Percentiles rank a stretch among this genome's conserved stretches.
Evolutionary conservation across 2,797 vertebrate genomes (phyloP).

Genomic region (Oreortyx pictus): DNA sequence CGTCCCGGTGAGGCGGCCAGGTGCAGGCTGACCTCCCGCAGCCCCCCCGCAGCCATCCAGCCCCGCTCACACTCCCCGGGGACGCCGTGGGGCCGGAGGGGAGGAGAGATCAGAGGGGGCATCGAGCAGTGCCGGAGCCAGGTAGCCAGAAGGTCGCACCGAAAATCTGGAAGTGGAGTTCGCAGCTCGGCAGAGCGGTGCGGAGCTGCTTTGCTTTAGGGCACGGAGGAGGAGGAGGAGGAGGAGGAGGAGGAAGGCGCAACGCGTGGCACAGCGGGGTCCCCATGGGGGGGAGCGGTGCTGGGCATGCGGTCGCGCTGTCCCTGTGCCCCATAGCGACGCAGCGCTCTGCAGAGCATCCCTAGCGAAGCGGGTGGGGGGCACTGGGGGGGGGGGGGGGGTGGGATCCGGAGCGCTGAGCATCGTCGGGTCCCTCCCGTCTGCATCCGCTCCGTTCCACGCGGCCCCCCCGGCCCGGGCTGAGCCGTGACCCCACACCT

Average conservation of each 20-base stretch:
- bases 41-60: conserved; percentile 53
- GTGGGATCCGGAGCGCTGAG: not conserved
- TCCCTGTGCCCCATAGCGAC: not conserved
- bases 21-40: conserved; percentile 74
- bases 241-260: not conserved
- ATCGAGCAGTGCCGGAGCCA: conserved; percentile 67
- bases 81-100: conserved; percentile 63
- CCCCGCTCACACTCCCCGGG: conserved; percentile 13
- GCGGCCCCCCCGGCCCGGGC: not conserved
- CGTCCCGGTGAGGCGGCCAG: conserved; percentile 58
- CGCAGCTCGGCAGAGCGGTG: conserved; percentile 18
- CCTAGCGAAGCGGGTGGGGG: accelerated
- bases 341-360: not conserved
- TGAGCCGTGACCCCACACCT: conserved; percentile 41
- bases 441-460: not conserved
- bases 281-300: not conserved
- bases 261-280: not conserved
- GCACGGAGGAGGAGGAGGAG: conserved; percentile 16
- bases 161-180: conserved; percentile 69
- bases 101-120: conserved; percentile 72
- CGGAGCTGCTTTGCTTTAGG: conserved; percentile 18
- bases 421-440: not conserved
- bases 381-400: accelerated
- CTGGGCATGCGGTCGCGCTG: no score
- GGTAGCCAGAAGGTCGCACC: conserved; percentile 75